These are phyloP conservation scores for Pogonocichla stellata DNA, from an alignment of 2,113 vertebrate genomes.

Conservation along the genomic window DNA sequence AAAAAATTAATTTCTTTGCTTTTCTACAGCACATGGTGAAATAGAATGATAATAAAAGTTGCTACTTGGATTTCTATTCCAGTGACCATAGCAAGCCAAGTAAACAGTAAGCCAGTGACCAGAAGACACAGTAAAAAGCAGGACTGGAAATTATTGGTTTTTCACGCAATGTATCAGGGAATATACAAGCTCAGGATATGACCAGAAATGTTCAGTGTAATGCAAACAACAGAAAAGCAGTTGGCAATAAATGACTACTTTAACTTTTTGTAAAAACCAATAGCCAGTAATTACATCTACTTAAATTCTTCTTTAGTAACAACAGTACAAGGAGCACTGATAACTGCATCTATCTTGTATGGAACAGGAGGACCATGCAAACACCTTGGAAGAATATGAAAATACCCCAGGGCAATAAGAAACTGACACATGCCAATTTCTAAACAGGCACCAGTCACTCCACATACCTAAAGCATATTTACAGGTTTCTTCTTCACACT, in stretches of 20 bases:
- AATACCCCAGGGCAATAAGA: accelerated
- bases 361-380: not conserved
- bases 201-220: not conserved
- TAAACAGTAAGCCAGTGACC: not conserved
- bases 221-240: not conserved
- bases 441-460: not conserved
- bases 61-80: not conserved
- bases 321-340: not conserved
- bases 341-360: not conserved
- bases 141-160: not conserved
- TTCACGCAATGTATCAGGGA: not conserved
- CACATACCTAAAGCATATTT: not conserved
- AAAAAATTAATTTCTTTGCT: not conserved
- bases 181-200: not conserved
- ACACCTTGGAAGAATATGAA: not conserved
- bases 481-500: not conserved
- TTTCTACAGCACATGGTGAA: not conserved
- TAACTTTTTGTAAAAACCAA: not conserved
- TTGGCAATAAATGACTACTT: not conserved
- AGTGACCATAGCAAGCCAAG: not conserved
- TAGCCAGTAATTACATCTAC: not conserved
- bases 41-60: not conserved
- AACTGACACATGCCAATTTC: not conserved
- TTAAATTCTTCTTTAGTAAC: not conserved
- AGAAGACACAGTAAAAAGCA: not conserved